Evolutionary conservation across 2,113 vertebrate species (phyloP), one percentile per base, ranked within the genome.

Genomic region (Lethenteron camtschaticum): DNA sequence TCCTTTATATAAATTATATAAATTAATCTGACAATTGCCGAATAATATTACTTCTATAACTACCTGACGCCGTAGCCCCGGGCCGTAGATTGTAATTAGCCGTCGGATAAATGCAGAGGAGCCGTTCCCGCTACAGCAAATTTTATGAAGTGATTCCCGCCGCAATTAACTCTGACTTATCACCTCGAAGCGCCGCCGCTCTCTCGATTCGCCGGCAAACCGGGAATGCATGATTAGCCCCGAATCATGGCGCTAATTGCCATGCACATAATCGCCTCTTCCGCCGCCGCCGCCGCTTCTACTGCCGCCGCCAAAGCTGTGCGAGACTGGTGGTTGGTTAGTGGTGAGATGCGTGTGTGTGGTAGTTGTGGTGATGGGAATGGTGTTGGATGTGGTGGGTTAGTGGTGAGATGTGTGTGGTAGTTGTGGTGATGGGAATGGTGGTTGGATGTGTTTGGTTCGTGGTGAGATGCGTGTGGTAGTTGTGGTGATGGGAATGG

Each of bases 131-230:
- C n/a, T 20, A 66, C 14, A 66, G 60, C 60, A 66, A 41, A 66
- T 66, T 66, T 66, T 66, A 66, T 66, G 60, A 66, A 66, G 60
- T 66, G 60, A 66, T 66, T 66, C 20, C 24, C 60, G 60, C 60
- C 60, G 60, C 60, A 66, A 66, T 66, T 66, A 66, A 66, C 60
- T 66, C 60, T 66, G 60, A 66, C 60, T 66, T 66, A 66, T 66
- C 60, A 66, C 60, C 60, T 66, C 20, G 9, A 5, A 16, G n/a
- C 2, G 20, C n/a, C 14, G 60, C 9, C 8, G 60, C 8, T 14
- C 60, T 10, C 60, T 66, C 60, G 8, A 66, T 66, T 14, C 60
- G 20, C 60, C 60, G 60, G 60, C 4, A 41, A 66, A 66, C 8
- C 20, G 10, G 60, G 14, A 20, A 66, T 66, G 60, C 60, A 14